Conservation (phyloP, 2,797 vertebrate genomes). For the Hozukius guyotensis region DNA sequence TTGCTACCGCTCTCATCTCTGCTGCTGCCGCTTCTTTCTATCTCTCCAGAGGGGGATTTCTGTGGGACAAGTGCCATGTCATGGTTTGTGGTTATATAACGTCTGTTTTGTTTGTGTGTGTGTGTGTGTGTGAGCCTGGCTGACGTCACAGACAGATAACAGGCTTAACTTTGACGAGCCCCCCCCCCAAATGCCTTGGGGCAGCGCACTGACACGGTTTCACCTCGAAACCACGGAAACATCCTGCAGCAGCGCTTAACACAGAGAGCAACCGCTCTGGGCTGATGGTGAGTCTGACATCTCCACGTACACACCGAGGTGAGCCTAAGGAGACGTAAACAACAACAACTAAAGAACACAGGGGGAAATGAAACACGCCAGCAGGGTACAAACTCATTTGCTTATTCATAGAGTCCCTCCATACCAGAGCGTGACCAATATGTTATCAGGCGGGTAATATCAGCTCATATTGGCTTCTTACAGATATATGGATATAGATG, state of each 20-base stretch:
- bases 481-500: neutral
- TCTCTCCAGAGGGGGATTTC: slow-evolving; percentile 52
- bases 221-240: slow-evolving; percentile 58
- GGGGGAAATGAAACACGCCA: slow-evolving; percentile 3
- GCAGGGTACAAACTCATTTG: slow-evolving; percentile 17
- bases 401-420: slow-evolving; percentile 18
- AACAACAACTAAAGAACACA: slow-evolving; percentile 6
- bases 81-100: slow-evolving; percentile 65
- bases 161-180: slow-evolving; percentile 60
- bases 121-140: neutral
- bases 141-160: slow-evolving; percentile 64
- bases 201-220: slow-evolving; percentile 62
- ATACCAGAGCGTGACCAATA: neutral
- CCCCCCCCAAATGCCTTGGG: slow-evolving; percentile 29
- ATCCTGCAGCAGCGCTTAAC: slow-evolving; percentile 48
- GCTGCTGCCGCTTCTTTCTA: slow-evolving; percentile 7
- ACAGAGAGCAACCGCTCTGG: slow-evolving; percentile 31
- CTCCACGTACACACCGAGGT: slow-evolving; percentile 8
- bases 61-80: slow-evolving; percentile 63
- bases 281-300: slow-evolving; percentile 40
- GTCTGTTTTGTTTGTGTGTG: slow-evolving; percentile 32
- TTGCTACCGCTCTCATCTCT: slow-evolving; percentile 1
- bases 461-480: neutral
- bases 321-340: slow-evolving; percentile 21
- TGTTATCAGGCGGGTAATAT: neutral